Percentiles rank a stretch among this genome's conserved stretches.
Evolutionary conservation across 30 jellyfish, hydroid and myxozoan genomes (phyloP).

Genomic region (Hydractinia echinata): DNA sequence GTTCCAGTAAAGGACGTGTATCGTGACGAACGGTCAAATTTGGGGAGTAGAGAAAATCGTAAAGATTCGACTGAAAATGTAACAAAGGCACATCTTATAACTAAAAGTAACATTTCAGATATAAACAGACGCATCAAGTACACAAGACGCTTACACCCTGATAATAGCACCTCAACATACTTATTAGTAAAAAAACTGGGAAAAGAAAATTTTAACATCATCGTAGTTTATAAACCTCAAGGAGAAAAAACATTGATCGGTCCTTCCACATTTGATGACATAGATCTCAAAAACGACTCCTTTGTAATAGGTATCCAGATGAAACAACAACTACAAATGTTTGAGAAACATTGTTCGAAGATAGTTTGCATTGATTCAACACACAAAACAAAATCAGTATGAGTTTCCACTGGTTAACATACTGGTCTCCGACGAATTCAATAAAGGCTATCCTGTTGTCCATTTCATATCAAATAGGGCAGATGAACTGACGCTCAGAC

Average conservation of each 20-base stretch:
- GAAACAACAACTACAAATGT: slow-evolving; percentile 5
- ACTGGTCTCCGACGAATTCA: background rate
- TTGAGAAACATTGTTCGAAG: background rate
- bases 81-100: slow-evolving; percentile 1
- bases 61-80: background rate
- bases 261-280: background rate
- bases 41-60: background rate
- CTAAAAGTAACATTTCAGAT: slow-evolving; percentile 27
- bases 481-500: slow-evolving; percentile 12
- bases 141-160: too few relatives aligned
- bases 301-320: background rate
- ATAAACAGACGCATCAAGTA: slow-evolving; percentile 10
- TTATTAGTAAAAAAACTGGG: too few relatives aligned
- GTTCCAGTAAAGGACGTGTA: background rate
- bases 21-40: background rate
- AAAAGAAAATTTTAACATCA: too few relatives aligned
- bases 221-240: background rate
- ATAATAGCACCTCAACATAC: too few relatives aligned
- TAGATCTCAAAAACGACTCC: background rate
- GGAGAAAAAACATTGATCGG: background rate
- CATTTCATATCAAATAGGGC: slow-evolving; percentile 4
- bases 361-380: background rate
- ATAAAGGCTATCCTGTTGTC: slow-evolving; percentile 5
- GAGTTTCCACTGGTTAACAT: background rate
- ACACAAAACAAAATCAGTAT: background rate